These are phyloP conservation scores for Oppia nitens DNA, from an alignment of 1,140 invertebrate species.

Conservation along the genomic window DNA sequence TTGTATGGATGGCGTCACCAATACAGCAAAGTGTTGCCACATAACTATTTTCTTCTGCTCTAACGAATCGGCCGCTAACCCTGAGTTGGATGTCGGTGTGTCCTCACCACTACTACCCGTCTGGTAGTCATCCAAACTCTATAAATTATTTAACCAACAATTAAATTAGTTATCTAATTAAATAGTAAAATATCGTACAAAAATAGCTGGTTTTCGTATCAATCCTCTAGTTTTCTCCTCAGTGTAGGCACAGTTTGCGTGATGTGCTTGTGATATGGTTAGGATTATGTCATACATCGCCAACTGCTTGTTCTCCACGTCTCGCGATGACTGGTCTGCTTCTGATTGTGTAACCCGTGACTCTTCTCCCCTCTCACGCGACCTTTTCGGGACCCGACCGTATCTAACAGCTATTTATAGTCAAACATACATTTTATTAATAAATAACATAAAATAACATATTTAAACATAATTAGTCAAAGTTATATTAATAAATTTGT, in stretches of 20 bases:
- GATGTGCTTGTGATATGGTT: conserved; percentile 73
- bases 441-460: too few relatives aligned
- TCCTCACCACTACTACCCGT: conserved; percentile 1
- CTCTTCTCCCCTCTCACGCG: conserved; percentile 53
- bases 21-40: conserved; percentile 29
- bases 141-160: too few relatives aligned
- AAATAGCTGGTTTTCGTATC: conserved; percentile 49
- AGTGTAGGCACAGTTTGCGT: conserved; percentile 70
- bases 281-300: conserved; percentile 69
- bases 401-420: conserved; percentile 64
- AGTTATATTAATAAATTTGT: too few relatives aligned
- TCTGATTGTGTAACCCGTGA: conserved; percentile 29
- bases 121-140: conserved; percentile 26
- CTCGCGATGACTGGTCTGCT: conserved; percentile 22
- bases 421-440: too few relatives aligned
- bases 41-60: conserved; percentile 30
- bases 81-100: conserved; percentile 9
- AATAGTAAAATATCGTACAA: conserved; percentile 32
- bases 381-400: conserved; percentile 81
- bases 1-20: conserved; percentile 56
- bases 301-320: conserved; percentile 32
- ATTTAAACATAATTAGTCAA: too few relatives aligned
- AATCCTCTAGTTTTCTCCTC: conserved; percentile 59
- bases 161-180: too few relatives aligned
- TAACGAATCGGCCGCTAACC: conserved; percentile 24